These are phyloP conservation scores for Drosophila anceps DNA, from an alignment of 2,888 invertebrate genomes.

Conservation along the genomic window DNA sequence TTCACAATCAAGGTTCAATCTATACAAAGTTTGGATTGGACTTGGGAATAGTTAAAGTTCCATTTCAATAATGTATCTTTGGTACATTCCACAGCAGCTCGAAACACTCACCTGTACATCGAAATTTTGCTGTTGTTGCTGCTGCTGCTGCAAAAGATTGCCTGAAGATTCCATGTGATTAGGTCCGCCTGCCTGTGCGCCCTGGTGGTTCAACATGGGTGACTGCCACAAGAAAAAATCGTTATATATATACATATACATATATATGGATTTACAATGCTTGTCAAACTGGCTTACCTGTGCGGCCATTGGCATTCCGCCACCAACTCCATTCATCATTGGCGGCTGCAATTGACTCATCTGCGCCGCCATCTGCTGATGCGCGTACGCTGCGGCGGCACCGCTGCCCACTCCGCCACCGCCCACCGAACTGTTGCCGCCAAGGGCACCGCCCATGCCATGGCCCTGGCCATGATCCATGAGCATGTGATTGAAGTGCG, in stretches of 20 bases:
- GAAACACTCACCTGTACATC: slow-evolving; percentile 90
- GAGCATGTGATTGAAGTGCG: slow-evolving; percentile 86
- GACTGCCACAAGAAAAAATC: slow-evolving; percentile 72
- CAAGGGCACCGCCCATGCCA: slow-evolving; percentile 61
- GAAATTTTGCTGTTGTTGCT: slow-evolving; percentile 90
- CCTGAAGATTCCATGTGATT: slow-evolving; percentile 86
- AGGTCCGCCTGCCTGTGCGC: slow-evolving; percentile 78
- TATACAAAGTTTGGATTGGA: no score
- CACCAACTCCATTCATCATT: slow-evolving; percentile 85
- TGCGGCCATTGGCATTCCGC: slow-evolving; percentile 84
- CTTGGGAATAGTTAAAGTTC: no score
- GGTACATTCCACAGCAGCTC: not conserved
- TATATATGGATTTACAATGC: slow-evolving; percentile 2
- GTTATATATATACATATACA: not conserved
- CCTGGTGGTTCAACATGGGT: slow-evolving; percentile 85
- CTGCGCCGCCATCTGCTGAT: slow-evolving; percentile 84
- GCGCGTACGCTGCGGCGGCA: slow-evolving; percentile 82
- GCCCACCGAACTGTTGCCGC: slow-evolving; percentile 57
- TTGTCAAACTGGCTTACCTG: slow-evolving; percentile 73
- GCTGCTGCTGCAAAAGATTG: slow-evolving; percentile 83
- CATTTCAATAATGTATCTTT: not conserved
- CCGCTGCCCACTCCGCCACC: slow-evolving; percentile 56
- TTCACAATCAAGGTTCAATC: no score
- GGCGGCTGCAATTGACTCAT: slow-evolving; percentile 85
- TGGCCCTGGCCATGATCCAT: slow-evolving; percentile 84